Evolutionary conservation across 1,140 invertebrate species (phyloP).

Genomic region (Aphelenchoides avenae): DNA sequence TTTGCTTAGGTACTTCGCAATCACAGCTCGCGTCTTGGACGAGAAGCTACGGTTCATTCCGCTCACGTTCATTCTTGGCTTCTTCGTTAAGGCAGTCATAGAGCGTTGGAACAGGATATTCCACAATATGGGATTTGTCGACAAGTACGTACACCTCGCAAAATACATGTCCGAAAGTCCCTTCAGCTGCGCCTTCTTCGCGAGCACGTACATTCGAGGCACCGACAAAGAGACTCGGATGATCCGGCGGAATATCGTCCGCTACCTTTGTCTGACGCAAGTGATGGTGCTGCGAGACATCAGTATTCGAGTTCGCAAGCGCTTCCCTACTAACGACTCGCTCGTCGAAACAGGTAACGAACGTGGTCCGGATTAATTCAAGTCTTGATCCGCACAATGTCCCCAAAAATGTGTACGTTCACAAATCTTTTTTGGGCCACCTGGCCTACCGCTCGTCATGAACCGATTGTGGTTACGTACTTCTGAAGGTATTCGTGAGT

Average conservation of each 20-base stretch:
- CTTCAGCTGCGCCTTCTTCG: conserved; percentile 35
- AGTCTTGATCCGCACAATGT: too few species aligned
- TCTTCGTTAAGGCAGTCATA: conserved; percentile 36
- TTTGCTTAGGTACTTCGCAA: conserved; percentile 19
- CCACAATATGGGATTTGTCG: conserved; percentile 51
- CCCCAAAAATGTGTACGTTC: too few species aligned
- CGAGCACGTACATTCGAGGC: conserved; percentile 28
- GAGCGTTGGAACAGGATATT: conserved; percentile 52
- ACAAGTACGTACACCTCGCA: conserved; percentile 22
- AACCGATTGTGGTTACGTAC: conserved; percentile 50
- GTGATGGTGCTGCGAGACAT: conserved; percentile 72
- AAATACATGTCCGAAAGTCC: not conserved
- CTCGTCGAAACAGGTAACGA: conserved; percentile 77
- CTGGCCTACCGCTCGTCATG: conserved; percentile 42
- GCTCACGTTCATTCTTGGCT: conserved; percentile 35
- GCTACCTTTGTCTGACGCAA: conserved; percentile 69
- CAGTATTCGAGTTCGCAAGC: conserved; percentile 80
- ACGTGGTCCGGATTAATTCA: too few species aligned
- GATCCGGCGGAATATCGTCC: conserved; percentile 71
- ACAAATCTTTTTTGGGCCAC: too few species aligned
- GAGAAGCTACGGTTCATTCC: conserved; percentile 22
- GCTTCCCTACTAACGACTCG: conserved; percentile 74
- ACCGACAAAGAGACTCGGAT: conserved; percentile 76
- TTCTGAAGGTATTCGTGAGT: conserved; percentile 39
- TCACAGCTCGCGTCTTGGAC: conserved; percentile 22